Evolutionary conservation across 2,797 vertebrate species (phyloP), one percentile per base, ranked within the genome.

Genomic region (Falco rusticolus): DNA sequence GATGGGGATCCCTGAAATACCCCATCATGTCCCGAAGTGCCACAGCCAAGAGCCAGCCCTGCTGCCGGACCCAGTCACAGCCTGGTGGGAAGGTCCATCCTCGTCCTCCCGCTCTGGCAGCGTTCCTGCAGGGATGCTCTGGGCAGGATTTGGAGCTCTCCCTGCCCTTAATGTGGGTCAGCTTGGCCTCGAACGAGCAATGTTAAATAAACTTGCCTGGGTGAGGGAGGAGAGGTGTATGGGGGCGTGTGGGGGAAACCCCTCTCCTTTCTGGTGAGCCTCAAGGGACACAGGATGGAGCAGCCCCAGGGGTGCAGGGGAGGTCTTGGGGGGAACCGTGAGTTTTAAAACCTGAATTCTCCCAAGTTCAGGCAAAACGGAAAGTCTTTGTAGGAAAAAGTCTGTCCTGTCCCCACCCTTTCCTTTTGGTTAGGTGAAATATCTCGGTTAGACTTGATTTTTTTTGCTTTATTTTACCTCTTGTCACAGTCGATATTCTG

Each of bases 401-500:
- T 16, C 57, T 45, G 48, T 51, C 56, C 24, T 3, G 48, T n/a
- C 50, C 63, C 33, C 13, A 2, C 33, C n/a, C 33, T 50, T 17
- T 59, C 43, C 37, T 59, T n/a, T 24, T 3, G 1, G 33, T 45
- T 18, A 56, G 45, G 11, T 18, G 57, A 76, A 75, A 34, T 4
- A 2, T 13, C 70, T 53, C 0, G 0, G 7, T 47, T 39, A 18
- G 26, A 13, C n/a, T 50, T 54, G 26, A 16, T 43, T 39, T 16
- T 17, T 25, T 54, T 31, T 61, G 5, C 28, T 81, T 50, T 19
- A 11, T 47, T 81, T 86, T 31, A 26, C 37, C 53, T 11, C 28
- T 31, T 24, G 11, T 33, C 33, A 15, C 31, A 43, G 34, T 21
- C 51, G 54, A 16, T 51, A 28, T 54, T 64, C 0, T 1, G 39